Conservation (phyloP, 2,797 vertebrate species). For the Oophaga sylvatica region DNA sequence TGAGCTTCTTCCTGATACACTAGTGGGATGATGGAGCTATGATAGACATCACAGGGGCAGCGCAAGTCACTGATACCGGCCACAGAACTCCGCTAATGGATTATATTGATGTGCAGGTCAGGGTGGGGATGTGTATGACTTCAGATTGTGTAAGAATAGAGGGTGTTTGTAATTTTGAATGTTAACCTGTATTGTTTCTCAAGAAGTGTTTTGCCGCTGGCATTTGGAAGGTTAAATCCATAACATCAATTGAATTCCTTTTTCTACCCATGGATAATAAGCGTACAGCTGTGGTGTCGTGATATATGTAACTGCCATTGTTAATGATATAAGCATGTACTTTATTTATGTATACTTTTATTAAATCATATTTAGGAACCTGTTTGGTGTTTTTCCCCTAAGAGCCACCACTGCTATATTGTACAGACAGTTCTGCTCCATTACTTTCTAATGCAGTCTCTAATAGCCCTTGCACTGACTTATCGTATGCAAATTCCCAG, state of each 20-base stretch:
- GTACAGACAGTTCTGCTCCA: too few relatives aligned
- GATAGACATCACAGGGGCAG: not conserved
- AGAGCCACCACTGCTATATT: too few relatives aligned
- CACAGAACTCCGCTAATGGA: not conserved
- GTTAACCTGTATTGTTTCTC: not conserved
- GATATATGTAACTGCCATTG: too few relatives aligned
- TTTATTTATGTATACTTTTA: too few relatives aligned
- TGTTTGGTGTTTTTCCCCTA: too few relatives aligned
- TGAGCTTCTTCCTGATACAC: not conserved
- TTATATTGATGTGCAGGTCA: not conserved
- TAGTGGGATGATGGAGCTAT: not conserved
- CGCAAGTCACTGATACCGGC: not conserved
- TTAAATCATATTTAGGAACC: too few relatives aligned
- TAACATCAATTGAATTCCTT: not conserved
- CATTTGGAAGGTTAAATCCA: not conserved
- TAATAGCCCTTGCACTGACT: too few relatives aligned
- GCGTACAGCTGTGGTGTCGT: too few relatives aligned
- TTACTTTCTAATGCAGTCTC: too few relatives aligned
- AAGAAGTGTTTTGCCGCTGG: not conserved
- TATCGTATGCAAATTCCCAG: too few relatives aligned
- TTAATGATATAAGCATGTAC: too few relatives aligned
- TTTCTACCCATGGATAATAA: not conserved
- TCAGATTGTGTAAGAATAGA: too few relatives aligned
- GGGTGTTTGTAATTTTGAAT: not conserved
- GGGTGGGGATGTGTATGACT: not conserved